Base-by-base conservation (phyloP, 2,113 vertebrate species). In the Thunnus thynnus region DNA sequence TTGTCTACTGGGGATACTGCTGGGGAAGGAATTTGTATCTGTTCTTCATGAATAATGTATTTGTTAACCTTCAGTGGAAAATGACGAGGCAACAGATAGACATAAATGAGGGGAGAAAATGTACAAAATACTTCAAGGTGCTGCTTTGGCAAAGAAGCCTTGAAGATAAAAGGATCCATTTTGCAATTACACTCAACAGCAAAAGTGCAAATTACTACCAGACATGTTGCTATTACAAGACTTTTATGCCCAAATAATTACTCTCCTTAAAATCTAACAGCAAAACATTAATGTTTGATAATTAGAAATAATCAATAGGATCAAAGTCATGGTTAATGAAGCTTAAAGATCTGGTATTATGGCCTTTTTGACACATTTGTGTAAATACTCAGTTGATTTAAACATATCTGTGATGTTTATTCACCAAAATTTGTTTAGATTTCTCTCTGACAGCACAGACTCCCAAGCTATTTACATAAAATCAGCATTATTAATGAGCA, bases 21-120 rank as follows among this genome's bases (percentile, higher is more conserved):
- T 41, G 36, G 36, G 36, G 36, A 32, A 75, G 74, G 61, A 56
- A 60, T 75, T 52, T 70, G 52, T 70, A 79, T 74, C 75, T 70
- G 84, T 52, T 68, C 46, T 3, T 65, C 48, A 51, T 80, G 17
- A 66, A 83, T 80, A 63, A 76, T 72, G 13, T 16, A 83, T 63
- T 44, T 71, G n/a, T 18, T 79, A 71, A 67, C 46, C 60, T 27
- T 69, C 64, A n/a, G 64, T 51, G 32, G n/a, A 41, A 30, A 47
- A 30, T 0, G 0, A 12, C 66, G 52, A 72, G 60, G 14, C 10
- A 20, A 17, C n/a, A 80, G 41, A 60, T 50, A 66, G 65, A 36
- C 32, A 71, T 25, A 36, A 68, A 72, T 3, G 1, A 56, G 18
- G 25, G 46, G 0, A 57, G 27, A 14, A 54, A 54, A 62, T 55